A percentile compares a stretch with the other conserved stretches of the same genome.
Conservation (phyloP, 2,888 invertebrate genomes). For the Orchesellides sinensis region DNA sequence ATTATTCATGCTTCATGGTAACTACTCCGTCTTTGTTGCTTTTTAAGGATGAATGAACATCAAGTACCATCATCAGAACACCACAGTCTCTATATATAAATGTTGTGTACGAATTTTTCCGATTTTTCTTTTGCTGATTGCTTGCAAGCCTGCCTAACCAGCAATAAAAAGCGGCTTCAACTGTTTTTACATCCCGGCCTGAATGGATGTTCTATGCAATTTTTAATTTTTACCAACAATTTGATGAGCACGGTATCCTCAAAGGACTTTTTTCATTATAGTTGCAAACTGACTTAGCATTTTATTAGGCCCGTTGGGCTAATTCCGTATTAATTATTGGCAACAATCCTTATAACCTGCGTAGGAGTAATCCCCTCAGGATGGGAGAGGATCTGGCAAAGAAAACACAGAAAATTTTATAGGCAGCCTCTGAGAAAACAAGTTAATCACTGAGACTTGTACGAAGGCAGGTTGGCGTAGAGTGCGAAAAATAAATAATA, state of each 20-base stretch:
- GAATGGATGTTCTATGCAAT: not conserved
- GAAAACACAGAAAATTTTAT: not conserved
- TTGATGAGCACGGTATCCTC: not conserved
- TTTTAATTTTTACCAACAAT: not conserved
- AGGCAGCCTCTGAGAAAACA: too few relatives aligned
- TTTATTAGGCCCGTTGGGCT: conserved; percentile 1
- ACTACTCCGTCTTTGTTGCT: conserved; percentile 8
- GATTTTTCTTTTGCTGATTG: conserved; percentile 4
- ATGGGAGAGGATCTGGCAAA: not conserved
- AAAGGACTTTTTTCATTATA: not conserved
- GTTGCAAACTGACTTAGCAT: not conserved
- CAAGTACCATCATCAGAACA: conserved; percentile 12
- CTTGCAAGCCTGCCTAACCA: not conserved
- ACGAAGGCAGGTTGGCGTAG: too few relatives aligned
- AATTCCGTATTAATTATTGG: conserved; percentile 42
- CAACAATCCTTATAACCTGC: conserved; percentile 14
- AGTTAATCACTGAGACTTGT: too few relatives aligned
- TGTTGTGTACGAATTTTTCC: not conserved
- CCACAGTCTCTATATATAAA: too few relatives aligned
- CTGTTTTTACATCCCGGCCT: not conserved
- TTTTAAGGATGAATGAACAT: conserved; percentile 37
- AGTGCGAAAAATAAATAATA: not conserved
- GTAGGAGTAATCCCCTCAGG: too few relatives aligned
- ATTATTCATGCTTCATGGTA: conserved; percentile 23
- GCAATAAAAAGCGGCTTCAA: conserved; percentile 22